These are phyloP conservation scores for Bothrops jararaca DNA, from an alignment of 2,113 vertebrate species.

Conservation along the genomic window DNA sequence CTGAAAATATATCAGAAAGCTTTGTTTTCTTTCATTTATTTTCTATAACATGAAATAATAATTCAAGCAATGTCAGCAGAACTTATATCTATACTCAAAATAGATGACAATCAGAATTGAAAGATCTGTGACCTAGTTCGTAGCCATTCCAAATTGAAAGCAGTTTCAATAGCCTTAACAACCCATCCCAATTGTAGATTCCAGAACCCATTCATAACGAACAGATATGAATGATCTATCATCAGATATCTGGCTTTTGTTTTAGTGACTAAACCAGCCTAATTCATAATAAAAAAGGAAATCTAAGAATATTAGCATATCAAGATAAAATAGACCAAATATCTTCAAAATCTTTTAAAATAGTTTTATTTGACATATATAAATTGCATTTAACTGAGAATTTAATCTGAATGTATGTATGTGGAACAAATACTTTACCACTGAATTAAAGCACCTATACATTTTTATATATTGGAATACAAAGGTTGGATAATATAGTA, in stretches of 20 bases:
- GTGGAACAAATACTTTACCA: not conserved
- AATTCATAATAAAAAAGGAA: not conserved
- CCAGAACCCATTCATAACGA: not conserved
- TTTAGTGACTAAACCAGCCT: not conserved
- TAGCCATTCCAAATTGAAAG: not conserved
- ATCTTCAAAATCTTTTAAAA: not conserved
- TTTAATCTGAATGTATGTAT: not conserved
- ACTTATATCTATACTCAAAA: not conserved
- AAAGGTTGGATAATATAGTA: not conserved
- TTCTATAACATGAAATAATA: not conserved
- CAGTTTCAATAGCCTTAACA: not conserved
- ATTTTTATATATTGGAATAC: not conserved
- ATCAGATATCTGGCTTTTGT: not conserved
- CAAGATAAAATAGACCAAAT: not conserved
- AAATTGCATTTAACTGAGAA: not conserved
- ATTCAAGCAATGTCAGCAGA: not conserved
- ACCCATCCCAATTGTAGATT: not conserved
- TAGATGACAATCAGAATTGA: not conserved
- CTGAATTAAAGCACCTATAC: not conserved
- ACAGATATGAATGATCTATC: not conserved
- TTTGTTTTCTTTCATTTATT: not conserved
- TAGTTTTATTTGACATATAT: not conserved
- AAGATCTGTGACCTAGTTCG: not conserved
- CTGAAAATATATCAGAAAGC: not conserved
- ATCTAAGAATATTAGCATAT: not conserved